Percentiles rank a stretch among this genome's conserved stretches.
phyloP scores from a whole-genome alignment of 2,113 vertebrate species.

The Mystacornis crossleyi region DNA sequence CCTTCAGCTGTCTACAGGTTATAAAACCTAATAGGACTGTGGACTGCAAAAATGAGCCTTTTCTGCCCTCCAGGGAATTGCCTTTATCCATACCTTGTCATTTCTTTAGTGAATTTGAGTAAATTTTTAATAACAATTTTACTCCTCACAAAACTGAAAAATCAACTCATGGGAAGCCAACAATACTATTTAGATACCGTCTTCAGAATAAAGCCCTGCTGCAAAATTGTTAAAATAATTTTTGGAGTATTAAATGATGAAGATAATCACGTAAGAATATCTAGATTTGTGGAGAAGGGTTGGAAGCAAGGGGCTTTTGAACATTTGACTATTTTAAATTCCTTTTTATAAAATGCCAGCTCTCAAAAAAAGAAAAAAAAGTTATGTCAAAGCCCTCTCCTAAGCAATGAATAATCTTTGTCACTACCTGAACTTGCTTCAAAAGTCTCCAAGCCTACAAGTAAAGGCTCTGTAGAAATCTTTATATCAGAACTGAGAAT shows the following conservation, averaged over 20 bases:
- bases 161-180: background rate
- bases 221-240: background rate
- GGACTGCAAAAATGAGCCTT: background rate
- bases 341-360: background rate
- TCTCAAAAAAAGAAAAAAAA: background rate
- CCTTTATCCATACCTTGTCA: background rate
- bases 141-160: background rate
- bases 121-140: constrained; percentile 2
- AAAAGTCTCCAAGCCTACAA: background rate
- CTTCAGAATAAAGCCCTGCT: background rate
- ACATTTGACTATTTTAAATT: background rate
- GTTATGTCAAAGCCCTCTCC: background rate
- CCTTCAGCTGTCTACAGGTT: background rate
- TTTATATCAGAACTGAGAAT: background rate
- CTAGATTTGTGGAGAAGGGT: background rate
- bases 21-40: background rate
- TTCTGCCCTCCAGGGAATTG: background rate
- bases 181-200: background rate
- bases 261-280: background rate
- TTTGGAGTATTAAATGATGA: background rate
- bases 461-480: background rate
- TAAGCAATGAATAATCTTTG: background rate
- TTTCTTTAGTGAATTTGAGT: background rate
- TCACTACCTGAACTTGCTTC: background rate
- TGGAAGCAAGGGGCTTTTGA: background rate